Evolutionary conservation across 1,140 invertebrate genomes (phyloP), one percentile per base, ranked within the genome.

Genomic region (Homarus americanus): DNA sequence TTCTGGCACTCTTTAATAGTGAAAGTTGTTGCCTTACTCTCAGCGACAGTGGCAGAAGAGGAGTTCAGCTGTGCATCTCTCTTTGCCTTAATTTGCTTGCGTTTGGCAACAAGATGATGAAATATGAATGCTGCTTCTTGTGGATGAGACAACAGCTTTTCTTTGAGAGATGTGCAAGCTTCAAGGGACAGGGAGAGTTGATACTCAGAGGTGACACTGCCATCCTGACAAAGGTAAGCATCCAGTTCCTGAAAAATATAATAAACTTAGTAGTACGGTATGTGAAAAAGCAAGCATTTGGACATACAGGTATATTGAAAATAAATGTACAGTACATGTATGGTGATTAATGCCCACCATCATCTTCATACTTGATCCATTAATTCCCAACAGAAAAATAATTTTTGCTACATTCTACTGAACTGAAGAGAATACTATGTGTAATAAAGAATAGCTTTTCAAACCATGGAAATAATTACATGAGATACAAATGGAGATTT

Each of bases 91-190:
- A 24, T 1, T 4, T 34, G 32, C 15, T 49, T 78, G 49, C 38
- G 41, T 15, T 34, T 58, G n/a, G 34, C 49, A 0, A 63, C 80
- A 7, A 90, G 69, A 34, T 63, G 28, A 28, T 76, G 58, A 36
- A 90, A 63, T 12, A 90, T 20, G 12, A 40, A 75, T 66, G 88
- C 69, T n/a, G 88, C 69, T 75, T 82, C 88, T 20, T 41, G 69
- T 40, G 88, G 88, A 63, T 63, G 72, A 2, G 72, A 9, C 88
- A 90, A 36, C 17, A 90, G 88, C 41, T 90, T 90, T n/a, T 90
- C 88, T 34, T 82, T 83, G 34, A 90, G 53, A 32, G 88, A 49
- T 24, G 82, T 49, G 36, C 24, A 32, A 34, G 88, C 72, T 34
- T 84, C 88, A 40, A 36, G 32, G 20, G 88, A 90, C 15, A 90